phyloP scores from a whole-genome alignment of 2,113 vertebrate species.

The Scytalopus superciliaris region DNA sequence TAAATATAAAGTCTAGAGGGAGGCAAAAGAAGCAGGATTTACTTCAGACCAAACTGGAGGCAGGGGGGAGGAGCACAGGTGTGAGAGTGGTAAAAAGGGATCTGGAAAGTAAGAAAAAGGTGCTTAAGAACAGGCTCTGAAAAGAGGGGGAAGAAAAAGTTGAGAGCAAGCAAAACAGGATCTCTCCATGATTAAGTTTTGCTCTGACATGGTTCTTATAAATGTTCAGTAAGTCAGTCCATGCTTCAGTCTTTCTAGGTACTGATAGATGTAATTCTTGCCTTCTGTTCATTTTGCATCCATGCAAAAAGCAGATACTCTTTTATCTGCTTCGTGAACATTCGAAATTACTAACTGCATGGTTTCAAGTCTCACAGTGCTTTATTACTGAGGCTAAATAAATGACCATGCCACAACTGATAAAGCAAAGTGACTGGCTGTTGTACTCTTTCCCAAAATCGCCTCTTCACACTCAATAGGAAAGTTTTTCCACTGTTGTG shows the following conservation, averaged over 20 bases:
- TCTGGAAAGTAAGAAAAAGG: neutral
- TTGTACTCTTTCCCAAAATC: neutral
- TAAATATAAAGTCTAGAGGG: neutral
- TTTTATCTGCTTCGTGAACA: neutral
- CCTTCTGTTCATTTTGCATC: neutral
- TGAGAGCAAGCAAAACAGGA: accelerated
- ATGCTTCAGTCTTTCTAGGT: neutral
- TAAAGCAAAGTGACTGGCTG: neutral
- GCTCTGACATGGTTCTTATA: neutral
- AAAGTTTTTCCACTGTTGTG: neutral
- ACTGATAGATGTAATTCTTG: neutral
- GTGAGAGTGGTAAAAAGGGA: neutral
- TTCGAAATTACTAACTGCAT: neutral
- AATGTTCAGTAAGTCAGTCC: neutral
- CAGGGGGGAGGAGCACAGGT: neutral
- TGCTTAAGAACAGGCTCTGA: neutral
- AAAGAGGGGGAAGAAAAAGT: neutral
- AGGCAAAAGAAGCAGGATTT: neutral
- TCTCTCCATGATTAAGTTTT: neutral
- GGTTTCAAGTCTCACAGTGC: neutral
- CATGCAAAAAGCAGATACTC: neutral
- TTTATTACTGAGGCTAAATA: neutral
- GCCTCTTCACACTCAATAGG: neutral
- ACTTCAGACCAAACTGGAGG: neutral
- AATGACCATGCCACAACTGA: neutral